Percentiles rank a stretch among this genome's conserved stretches.
These are phyloP conservation scores for Diorhabda elongata DNA, from an alignment of 1,140 invertebrate species.

Conservation along the genomic window DNA sequence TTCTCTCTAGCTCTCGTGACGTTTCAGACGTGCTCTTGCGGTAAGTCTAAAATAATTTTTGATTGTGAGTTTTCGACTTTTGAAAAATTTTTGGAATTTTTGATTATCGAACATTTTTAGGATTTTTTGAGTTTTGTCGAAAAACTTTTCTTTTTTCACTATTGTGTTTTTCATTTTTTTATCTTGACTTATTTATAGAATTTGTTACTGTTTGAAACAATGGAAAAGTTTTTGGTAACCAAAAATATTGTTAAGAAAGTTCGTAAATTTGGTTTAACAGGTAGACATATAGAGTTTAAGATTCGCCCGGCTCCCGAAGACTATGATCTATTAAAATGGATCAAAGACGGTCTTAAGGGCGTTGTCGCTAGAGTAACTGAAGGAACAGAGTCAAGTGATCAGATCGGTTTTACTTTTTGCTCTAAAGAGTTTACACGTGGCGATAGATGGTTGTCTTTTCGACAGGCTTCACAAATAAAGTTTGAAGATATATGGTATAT, in stretches of 20 bases:
- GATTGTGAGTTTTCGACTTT: too few relatives aligned
- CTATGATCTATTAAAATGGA: not conserved
- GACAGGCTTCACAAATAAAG: too few relatives aligned
- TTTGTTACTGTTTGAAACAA: not conserved
- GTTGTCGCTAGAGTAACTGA: too few relatives aligned
- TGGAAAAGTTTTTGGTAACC: not conserved
- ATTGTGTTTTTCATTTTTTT: not conserved
- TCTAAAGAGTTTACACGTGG: conserved; percentile 6
- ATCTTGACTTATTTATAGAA: conserved; percentile 1
- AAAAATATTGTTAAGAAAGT: conserved; percentile 6
- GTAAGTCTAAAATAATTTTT: too few relatives aligned
- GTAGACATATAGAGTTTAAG: conserved; percentile 4
- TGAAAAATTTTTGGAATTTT: too few relatives aligned
- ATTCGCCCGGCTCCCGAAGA: not conserved
- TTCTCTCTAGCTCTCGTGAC: too few relatives aligned
- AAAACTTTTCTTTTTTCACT: too few relatives aligned
- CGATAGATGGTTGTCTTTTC: too few relatives aligned
- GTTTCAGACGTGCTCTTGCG: too few relatives aligned
- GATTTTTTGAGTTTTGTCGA: not conserved
- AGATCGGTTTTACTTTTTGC: conserved; percentile 9
- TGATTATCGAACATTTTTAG: not conserved
- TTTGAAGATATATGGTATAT: too few relatives aligned
- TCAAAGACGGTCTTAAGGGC: too few relatives aligned
- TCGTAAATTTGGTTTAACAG: conserved; percentile 7
- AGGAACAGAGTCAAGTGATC: too few relatives aligned